phyloP scores from a whole-genome alignment of 2,888 invertebrate genomes.

The Pyrrhia umbra region DNA sequence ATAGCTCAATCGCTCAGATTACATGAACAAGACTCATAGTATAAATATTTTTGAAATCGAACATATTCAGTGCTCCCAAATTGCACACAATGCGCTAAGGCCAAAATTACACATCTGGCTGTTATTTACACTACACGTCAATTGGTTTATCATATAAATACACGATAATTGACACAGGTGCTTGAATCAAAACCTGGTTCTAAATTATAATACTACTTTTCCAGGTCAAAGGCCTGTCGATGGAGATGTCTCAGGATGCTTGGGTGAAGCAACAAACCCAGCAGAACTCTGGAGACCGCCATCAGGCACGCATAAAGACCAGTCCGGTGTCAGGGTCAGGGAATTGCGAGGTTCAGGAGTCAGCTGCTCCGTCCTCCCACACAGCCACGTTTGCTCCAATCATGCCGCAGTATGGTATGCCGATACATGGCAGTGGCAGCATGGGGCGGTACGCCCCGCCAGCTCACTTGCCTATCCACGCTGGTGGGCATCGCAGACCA shows the following conservation, averaged over 20 bases:
- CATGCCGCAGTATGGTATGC: conserved; percentile 83
- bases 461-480: conserved; percentile 90
- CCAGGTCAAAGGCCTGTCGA: conserved; percentile 87
- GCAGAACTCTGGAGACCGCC: conserved; percentile 81
- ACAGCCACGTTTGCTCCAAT: conserved; percentile 85
- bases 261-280: conserved; percentile 88
- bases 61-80: background rate
- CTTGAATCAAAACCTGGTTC: conserved; percentile 4
- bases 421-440: conserved; percentile 79
- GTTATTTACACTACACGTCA: conserved; percentile 31
- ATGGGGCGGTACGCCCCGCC: conserved; percentile 89
- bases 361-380: conserved; percentile 86
- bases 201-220: conserved; percentile 57
- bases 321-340: conserved; percentile 86
- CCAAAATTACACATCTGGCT: conserved; percentile 33
- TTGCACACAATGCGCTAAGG: conserved; percentile 5
- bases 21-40: background rate
- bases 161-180: conserved; percentile 48
- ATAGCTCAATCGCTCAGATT: background rate
- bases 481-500: conserved; percentile 84
- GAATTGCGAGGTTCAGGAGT: conserved; percentile 90
- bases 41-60: conserved; percentile 10
- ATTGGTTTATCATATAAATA: conserved; percentile 22
- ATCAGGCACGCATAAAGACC: conserved; percentile 85
- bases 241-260: conserved; percentile 88